Base-by-base conservation (phyloP, 2,888 invertebrate genomes). In the Acrobasis suavella region DNA sequence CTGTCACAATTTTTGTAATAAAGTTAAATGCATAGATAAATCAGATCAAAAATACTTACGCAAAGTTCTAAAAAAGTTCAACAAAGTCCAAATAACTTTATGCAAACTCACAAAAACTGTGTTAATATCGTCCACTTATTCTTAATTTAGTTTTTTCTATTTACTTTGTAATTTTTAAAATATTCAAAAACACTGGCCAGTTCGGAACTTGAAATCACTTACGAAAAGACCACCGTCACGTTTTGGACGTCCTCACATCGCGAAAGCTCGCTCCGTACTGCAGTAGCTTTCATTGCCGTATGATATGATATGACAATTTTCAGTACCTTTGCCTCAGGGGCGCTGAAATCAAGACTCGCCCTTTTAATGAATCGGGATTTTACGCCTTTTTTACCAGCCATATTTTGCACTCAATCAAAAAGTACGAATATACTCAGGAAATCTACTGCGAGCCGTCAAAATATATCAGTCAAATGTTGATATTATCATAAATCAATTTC, bases 41-140 rank as follows among this genome's bases (percentile, higher is more conserved):
- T 9, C 12, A 55, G 9, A 38, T 38, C 3, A 42, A 14, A 14
- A 39, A 55, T 17, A 55, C 55, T 55, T 55, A 55, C 55, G 15
- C 38, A 55, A 55, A 55, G 9, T 55, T 55, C 15, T 10, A 39
- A 39, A 1, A 16, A 55, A 55, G 15, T 39, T 55, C 39, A 7
- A 38, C 8, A 38, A 54, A 54, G 54, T 54, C n/a, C 54, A 38
- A 37, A n/a, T 12, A 55, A 55, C 39, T 55, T 55, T 16, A 12
- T 17, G 1, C 5, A 16, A 55, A 52, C 52, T 14, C 12, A 46
- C 46, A 46, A n/a, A 14, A 46, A 42, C 15, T 38, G 38, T 2
- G 12, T 38, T 10, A 55, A 55, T 38, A 55, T 38, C 7, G 32
- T 32, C 14, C 39, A 55, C 55, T 39, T 16, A n/a, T n/a, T 37